phyloP scores from a whole-genome alignment of 30 jellyfish, hydroid and myxozoan species.

The Chrysaora quinquecirrha region DNA sequence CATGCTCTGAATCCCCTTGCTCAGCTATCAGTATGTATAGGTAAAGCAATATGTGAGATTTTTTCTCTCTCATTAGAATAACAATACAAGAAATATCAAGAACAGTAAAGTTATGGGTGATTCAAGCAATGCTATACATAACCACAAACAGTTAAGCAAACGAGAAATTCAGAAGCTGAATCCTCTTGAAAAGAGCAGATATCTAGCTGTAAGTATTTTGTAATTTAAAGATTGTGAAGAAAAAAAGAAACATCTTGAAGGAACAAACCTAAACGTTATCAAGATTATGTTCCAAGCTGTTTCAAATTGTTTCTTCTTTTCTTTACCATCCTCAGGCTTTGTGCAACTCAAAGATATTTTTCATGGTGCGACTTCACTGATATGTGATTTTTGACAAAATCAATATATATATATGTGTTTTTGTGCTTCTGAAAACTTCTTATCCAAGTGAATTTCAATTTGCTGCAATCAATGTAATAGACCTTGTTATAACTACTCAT shows the following conservation, averaged over 20 bases:
- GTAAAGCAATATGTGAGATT: no score
- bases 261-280: not conserved
- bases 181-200: slow-evolving; percentile 63
- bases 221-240: not conserved
- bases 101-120: not conserved
- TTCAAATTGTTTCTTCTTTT: not conserved
- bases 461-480: no score
- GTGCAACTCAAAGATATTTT: no score
- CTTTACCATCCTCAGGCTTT: not conserved
- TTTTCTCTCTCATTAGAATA: no score
- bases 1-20: no score
- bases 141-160: slow-evolving; percentile 71
- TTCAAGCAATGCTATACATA: not conserved
- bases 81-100: not conserved
- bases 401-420: no score
- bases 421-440: no score
- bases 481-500: no score
- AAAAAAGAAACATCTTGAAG: not conserved
- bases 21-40: no score
- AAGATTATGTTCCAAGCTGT: not conserved
- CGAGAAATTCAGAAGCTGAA: slow-evolving; percentile 58
- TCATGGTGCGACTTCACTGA: no score
- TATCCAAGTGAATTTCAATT: no score
- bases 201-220: slow-evolving; percentile 70
- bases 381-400: no score